Evolutionary conservation across 2,797 vertebrate species (phyloP).

Genomic region (Chromis chromis): DNA sequence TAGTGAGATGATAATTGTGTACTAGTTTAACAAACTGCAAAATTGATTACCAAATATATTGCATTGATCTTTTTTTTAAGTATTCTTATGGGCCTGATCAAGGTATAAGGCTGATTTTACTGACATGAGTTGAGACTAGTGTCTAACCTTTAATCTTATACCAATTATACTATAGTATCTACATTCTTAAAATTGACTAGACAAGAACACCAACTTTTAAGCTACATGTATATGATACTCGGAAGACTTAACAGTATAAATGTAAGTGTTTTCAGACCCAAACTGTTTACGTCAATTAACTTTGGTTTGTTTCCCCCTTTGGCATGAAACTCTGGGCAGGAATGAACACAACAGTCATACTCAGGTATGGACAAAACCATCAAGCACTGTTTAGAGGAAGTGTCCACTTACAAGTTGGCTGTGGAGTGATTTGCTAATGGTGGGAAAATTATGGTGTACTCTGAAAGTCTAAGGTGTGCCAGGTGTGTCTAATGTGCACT

Average conservation of each 20-base stretch:
- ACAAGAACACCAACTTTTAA: not conserved
- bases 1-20: constrained; percentile 32
- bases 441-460: too few species aligned
- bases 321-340: too few species aligned
- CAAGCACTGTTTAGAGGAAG: too few species aligned
- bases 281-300: not conserved
- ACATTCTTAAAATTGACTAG: not conserved
- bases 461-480: too few species aligned
- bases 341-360: not conserved
- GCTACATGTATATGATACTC: not conserved
- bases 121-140: constrained; percentile 1
- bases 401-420: too few species aligned
- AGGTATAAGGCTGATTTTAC: constrained; percentile 15
- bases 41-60: constrained; percentile 31
- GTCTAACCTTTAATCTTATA: not conserved
- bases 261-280: not conserved
- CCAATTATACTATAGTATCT: too few species aligned
- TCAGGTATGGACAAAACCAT: not conserved
- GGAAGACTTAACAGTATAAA: not conserved
- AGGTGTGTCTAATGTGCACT: too few species aligned
- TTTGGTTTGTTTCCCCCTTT: not conserved
- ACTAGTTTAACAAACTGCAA: constrained; percentile 22
- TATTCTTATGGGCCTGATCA: constrained; percentile 27
- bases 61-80: constrained; percentile 32
- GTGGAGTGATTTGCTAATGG: too few species aligned